phyloP scores from a whole-genome alignment of 2,888 invertebrate species.

The Corythucha ciliata region DNA sequence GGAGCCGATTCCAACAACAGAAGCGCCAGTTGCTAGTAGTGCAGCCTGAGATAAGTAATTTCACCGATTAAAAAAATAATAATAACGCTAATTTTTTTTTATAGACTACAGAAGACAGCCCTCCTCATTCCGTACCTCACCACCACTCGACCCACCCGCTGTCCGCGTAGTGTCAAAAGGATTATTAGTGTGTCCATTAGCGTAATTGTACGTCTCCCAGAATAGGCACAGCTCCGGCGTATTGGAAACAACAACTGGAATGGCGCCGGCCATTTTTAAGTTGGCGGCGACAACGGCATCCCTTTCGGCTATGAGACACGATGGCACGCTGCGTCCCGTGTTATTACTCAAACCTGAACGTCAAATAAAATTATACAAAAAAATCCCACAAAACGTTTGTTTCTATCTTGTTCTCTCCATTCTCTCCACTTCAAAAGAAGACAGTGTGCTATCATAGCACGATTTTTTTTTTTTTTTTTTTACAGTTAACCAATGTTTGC shows the following conservation, averaged over 20 bases:
- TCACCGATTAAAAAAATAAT: not conserved
- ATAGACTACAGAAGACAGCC: too few relatives aligned
- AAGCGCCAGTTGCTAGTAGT: conserved; percentile 67
- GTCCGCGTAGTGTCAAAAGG: conserved; percentile 67
- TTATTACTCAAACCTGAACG: conserved; percentile 32
- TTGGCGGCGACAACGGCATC: conserved; percentile 60
- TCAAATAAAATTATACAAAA: too few relatives aligned
- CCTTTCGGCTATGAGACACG: too few relatives aligned
- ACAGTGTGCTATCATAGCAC: too few relatives aligned
- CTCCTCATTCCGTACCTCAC: conserved; percentile 50
- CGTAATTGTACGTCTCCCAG: conserved; percentile 72
- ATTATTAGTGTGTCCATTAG: conserved; percentile 70
- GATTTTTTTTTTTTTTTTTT: too few relatives aligned
- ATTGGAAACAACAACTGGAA: conserved; percentile 72
- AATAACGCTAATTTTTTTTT: not conserved
- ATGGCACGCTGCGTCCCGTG: conserved; percentile 24
- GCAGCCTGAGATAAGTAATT: conserved; percentile 49
- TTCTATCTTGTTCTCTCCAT: too few relatives aligned
- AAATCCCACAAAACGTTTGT: too few relatives aligned
- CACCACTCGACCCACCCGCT: conserved; percentile 82
- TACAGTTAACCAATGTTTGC: too few relatives aligned
- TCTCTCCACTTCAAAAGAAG: too few relatives aligned
- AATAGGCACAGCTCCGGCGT: conserved; percentile 82
- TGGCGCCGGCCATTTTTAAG: conserved; percentile 61
- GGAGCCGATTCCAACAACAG: conserved; percentile 74